Conservation (phyloP, 2,797 vertebrate genomes). For the Myiotriccus ornatus region DNA sequence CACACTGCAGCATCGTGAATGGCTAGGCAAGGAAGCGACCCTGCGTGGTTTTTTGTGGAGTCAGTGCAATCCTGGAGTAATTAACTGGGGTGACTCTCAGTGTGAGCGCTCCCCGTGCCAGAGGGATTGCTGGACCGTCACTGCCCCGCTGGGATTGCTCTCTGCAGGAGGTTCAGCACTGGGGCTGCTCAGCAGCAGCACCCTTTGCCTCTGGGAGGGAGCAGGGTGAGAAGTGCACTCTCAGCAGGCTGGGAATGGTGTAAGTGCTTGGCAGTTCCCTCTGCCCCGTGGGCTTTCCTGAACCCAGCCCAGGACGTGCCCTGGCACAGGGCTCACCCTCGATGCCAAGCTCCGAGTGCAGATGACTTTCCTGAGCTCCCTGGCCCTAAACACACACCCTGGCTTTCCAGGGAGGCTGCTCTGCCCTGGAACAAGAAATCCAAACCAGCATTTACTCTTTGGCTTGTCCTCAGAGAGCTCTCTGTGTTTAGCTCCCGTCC, state of each 20-base stretch:
- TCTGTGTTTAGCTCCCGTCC: not conserved
- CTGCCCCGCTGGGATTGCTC: not conserved
- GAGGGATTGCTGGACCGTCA: not conserved
- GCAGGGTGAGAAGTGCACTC: not conserved
- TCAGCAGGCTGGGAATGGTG: not conserved
- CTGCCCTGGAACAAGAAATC: not conserved
- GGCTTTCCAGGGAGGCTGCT: not conserved
- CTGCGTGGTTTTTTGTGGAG: not conserved
- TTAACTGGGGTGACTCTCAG: not conserved
- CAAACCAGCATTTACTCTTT: not conserved
- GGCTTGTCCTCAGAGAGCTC: not conserved
- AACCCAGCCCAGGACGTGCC: not conserved
- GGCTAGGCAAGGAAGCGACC: not conserved
- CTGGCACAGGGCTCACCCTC: not conserved
- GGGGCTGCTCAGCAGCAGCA: not conserved
- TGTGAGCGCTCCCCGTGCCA: not conserved
- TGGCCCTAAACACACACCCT: not conserved
- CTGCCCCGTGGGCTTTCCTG: not conserved
- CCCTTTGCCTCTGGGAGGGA: not conserved
- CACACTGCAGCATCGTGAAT: not conserved
- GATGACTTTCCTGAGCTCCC: not conserved
- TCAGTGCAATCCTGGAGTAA: not conserved
- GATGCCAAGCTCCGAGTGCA: not conserved
- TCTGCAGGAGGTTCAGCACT: not conserved
- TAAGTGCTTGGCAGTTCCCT: not conserved